These are phyloP conservation scores for Hemicordylus capensis DNA, from an alignment of 2,113 vertebrate species.

Conservation along the genomic window DNA sequence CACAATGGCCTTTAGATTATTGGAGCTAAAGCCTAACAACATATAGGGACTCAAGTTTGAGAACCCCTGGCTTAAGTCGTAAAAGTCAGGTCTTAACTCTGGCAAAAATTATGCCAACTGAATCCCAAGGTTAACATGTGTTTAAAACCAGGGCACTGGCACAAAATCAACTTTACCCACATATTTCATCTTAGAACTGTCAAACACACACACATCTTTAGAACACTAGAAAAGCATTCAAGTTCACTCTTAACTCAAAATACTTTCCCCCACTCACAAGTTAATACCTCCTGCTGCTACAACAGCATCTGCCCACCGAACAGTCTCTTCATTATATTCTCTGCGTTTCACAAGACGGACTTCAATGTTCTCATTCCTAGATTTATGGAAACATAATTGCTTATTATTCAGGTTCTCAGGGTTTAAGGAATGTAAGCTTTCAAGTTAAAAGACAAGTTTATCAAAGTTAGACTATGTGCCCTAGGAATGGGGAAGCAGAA, in stretches of 20 bases:
- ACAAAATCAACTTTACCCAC: neutral
- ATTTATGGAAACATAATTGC: conserved; percentile 50
- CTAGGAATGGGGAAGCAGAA: neutral
- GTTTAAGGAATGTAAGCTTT: neutral
- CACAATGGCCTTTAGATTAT: too few species aligned
- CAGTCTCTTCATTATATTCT: conserved; percentile 91
- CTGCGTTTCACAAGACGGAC: conserved; percentile 91
- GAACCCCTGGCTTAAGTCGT: too few species aligned
- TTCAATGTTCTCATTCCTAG: conserved; percentile 87
- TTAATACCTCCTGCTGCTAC: conserved; percentile 93
- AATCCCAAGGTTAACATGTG: neutral
- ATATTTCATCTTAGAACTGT: neutral
- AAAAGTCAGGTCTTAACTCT: neutral
- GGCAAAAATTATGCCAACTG: neutral
- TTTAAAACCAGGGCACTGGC: neutral
- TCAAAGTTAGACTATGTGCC: neutral
- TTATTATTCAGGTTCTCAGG: neutral
- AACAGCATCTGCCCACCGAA: conserved; percentile 94
- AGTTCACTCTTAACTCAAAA: conserved; percentile 27
- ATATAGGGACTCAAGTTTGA: too few species aligned
- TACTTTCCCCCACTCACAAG: conserved; percentile 23
- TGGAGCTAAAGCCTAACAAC: too few species aligned
- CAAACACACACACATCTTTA: too few species aligned
- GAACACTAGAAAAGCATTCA: too few species aligned
- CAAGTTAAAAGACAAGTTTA: neutral